Conservation (phyloP, 2,113 vertebrate species). For the Cinclus mexicanus region DNA sequence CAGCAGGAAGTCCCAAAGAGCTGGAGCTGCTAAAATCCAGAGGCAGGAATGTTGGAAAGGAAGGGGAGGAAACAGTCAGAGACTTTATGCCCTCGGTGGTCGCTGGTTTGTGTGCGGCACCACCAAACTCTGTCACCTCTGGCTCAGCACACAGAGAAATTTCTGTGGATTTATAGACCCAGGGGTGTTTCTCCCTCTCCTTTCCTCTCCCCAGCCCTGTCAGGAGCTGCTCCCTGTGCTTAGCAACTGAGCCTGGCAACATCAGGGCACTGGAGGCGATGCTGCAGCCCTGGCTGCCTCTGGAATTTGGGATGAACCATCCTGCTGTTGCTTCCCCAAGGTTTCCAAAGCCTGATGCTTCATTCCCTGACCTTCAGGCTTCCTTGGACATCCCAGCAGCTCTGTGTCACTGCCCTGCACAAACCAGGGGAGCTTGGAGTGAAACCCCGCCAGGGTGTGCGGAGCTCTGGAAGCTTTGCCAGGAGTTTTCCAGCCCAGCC, state of each 20-base stretch:
- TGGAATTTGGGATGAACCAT: slow-evolving; percentile 4
- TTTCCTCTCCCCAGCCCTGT: neutral
- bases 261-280: neutral
- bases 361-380: neutral
- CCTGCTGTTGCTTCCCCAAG: neutral
- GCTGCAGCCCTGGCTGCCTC: neutral
- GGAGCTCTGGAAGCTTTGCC: neutral
- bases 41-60: neutral
- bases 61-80: neutral
- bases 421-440: neutral
- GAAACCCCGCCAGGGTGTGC: rapidly evolving
- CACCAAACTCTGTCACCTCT: neutral
- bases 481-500: neutral
- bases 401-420: neutral
- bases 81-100: rapidly evolving
- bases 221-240: slow-evolving; percentile 1
- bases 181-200: neutral
- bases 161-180: neutral
- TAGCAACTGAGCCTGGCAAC: slow-evolving; percentile 64
- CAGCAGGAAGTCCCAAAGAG: neutral
- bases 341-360: neutral
- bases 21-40: neutral
- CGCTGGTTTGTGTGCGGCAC: rapidly evolving
- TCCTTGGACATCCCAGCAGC: neutral
- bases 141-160: neutral